Evolutionary conservation across 1,140 invertebrate genomes (phyloP).

Genomic region (Lepidurus couesii): DNA sequence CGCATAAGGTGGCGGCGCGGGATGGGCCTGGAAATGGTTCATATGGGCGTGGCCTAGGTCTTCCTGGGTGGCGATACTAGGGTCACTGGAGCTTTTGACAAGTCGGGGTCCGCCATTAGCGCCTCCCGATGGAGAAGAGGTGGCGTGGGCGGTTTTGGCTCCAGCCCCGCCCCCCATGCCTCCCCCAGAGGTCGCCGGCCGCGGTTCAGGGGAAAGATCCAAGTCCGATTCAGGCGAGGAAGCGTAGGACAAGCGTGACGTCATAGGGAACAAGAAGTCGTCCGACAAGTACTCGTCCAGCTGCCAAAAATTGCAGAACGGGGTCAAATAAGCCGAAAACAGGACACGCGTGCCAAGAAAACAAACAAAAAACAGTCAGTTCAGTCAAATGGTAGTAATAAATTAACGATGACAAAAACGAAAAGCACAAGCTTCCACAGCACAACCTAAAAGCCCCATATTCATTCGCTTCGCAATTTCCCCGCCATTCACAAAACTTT

Average conservation of each 20-base stretch:
- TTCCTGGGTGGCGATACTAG: slow-evolving; percentile 68
- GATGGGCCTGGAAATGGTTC: slow-evolving; percentile 54
- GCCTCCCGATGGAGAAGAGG: slow-evolving; percentile 40
- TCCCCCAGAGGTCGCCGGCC: slow-evolving; percentile 14
- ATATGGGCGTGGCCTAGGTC: slow-evolving; percentile 43
- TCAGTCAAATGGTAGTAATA: not conserved
- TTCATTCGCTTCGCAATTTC: too few relatives aligned
- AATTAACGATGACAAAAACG: not conserved
- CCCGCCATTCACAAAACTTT: too few relatives aligned
- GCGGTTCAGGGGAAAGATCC: slow-evolving; percentile 63
- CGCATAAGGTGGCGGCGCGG: slow-evolving; percentile 42
- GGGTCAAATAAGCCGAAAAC: not conserved
- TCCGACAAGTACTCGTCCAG: slow-evolving; percentile 35
- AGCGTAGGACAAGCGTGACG: slow-evolving; percentile 91
- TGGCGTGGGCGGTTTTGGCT: slow-evolving; percentile 46
- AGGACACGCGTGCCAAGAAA: not conserved
- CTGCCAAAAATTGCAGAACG: slow-evolving; percentile 23
- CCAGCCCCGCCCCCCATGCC: slow-evolving; percentile 47
- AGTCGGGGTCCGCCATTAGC: slow-evolving; percentile 47
- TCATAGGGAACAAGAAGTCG: slow-evolving; percentile 69
- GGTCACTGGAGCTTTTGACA: slow-evolving; percentile 78
- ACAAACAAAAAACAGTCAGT: not conserved
- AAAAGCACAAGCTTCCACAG: not conserved
- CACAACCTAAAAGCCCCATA: too few relatives aligned
- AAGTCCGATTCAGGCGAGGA: slow-evolving; percentile 92